A percentile compares a stretch with the other conserved stretches of the same genome.
These are phyloP conservation scores for Drosophila nebulosa DNA, from an alignment of 1,140 invertebrate species.

Conservation along the genomic window DNA sequence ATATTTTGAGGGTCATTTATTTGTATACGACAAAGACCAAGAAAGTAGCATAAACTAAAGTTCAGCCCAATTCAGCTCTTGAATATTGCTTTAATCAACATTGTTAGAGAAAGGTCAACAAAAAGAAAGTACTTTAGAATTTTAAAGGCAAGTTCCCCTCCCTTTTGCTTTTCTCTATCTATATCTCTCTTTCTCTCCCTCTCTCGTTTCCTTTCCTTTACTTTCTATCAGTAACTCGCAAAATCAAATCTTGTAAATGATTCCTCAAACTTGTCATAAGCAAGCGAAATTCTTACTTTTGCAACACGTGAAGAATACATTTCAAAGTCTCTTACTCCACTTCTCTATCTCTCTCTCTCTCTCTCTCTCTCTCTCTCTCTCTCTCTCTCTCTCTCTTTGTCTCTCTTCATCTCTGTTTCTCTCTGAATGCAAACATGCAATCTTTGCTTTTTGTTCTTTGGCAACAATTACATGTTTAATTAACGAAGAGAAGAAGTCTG, in stretches of 20 bases:
- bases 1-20: no score
- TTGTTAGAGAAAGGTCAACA: no score
- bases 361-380: background rate
- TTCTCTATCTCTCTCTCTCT: background rate
- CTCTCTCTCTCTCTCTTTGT: background rate
- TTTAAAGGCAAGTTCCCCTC: no score
- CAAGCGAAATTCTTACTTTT: background rate
- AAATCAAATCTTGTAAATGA: background rate
- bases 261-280: background rate
- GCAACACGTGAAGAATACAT: background rate
- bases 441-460: slow-evolving; percentile 39
- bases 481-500: slow-evolving; percentile 32
- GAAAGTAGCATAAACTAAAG: no score
- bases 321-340: background rate
- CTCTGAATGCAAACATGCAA: slow-evolving; percentile 20
- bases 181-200: no score
- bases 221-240: background rate
- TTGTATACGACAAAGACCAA: no score
- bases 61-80: no score
- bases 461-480: slow-evolving; percentile 75
- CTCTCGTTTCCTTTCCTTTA: no score
- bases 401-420: background rate
- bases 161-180: no score
- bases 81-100: no score
- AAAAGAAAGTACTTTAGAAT: no score